Evolutionary conservation across 2,113 vertebrate species (phyloP).

Genomic region (Thinocorus orbignyianus): DNA sequence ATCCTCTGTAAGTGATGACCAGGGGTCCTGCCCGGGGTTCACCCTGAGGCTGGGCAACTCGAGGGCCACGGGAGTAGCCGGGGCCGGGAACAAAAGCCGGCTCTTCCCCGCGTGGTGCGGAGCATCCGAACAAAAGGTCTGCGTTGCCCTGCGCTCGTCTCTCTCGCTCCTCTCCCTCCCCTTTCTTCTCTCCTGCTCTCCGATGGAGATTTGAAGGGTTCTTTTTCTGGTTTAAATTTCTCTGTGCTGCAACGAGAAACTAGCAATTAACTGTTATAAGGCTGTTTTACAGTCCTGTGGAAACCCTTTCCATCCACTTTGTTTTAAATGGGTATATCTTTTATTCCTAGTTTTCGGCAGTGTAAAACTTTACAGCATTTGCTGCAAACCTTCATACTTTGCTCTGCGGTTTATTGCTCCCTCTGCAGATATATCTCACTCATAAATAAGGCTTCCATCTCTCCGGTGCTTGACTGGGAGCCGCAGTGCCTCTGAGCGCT

Average conservation of each 20-base stretch:
- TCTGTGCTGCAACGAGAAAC: conserved; percentile 33
- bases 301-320: conserved; percentile 65
- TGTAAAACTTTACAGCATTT: conserved; percentile 76
- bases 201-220: not conserved
- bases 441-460: conserved; percentile 69
- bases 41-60: fast-evolving
- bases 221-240: not conserved
- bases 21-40: fast-evolving
- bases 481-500: not conserved
- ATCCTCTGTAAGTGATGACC: fast-evolving
- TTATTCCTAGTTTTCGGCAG: conserved; percentile 75
- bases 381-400: conserved; percentile 73
- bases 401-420: conserved; percentile 71
- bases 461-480: not conserved
- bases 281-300: conserved; percentile 54
- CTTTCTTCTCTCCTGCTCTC: not conserved
- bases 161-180: not conserved
- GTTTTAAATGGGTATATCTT: conserved; percentile 66
- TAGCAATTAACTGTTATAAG: conserved; percentile 61
- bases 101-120: not conserved
- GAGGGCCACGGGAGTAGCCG: not conserved
- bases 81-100: not conserved
- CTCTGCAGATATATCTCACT: conserved; percentile 63
- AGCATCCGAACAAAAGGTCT: not conserved
- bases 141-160: not conserved